phyloP scores from a whole-genome alignment of 2,797 vertebrate genomes.

The Scomberomorus guttatus region DNA sequence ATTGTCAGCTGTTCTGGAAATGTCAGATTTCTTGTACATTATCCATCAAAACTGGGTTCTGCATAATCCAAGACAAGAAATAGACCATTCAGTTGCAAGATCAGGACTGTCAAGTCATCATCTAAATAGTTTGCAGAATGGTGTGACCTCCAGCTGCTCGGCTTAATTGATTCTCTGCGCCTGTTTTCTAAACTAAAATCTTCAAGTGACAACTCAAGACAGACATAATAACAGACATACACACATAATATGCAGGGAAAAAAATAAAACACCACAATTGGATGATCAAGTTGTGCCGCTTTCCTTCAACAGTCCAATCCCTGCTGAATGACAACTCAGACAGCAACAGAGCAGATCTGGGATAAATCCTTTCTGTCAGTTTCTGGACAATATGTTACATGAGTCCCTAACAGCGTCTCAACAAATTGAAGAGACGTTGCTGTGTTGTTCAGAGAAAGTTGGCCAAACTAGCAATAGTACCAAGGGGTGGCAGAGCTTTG shows the following conservation, averaged over 20 bases:
- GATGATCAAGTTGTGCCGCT: not conserved
- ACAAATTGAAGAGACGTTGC: not conserved
- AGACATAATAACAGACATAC: not conserved
- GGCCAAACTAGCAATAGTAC: not conserved
- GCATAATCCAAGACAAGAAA: constrained; percentile 19
- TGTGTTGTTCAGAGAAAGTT: constrained; percentile 1
- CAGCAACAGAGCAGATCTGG: not conserved
- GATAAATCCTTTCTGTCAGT: not conserved
- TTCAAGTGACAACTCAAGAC: constrained; percentile 12
- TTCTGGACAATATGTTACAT: not conserved
- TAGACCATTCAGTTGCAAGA: not conserved
- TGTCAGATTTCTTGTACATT: constrained; percentile 18
- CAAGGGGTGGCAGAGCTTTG: not conserved
- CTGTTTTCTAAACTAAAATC: constrained; percentile 15
- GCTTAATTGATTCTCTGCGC: not conserved
- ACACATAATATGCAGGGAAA: too few relatives aligned
- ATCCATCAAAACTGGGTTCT: constrained; percentile 11
- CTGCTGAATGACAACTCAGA: not conserved
- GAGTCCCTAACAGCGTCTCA: not conserved
- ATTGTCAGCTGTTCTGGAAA: constrained; percentile 23
- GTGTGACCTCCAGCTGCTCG: not conserved
- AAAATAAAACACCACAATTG: not conserved
- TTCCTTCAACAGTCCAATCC: not conserved
- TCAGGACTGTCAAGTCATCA: constrained; percentile 26
- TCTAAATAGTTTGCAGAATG: constrained; percentile 1